These are phyloP conservation scores for Chymomyza amoena DNA, from an alignment of 2,888 invertebrate genomes.

Conservation along the genomic window DNA sequence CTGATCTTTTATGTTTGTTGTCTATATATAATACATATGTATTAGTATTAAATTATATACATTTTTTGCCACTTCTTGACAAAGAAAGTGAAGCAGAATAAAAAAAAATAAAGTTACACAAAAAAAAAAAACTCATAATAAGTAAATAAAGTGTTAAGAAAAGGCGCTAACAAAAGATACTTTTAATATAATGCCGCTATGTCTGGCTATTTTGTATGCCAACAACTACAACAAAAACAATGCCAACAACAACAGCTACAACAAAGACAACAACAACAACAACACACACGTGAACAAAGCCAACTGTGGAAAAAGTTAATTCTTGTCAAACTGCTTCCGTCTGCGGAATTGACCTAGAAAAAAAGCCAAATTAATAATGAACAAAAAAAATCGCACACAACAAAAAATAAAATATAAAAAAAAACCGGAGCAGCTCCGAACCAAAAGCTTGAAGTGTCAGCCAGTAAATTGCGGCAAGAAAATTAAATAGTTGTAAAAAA, in stretches of 20 bases:
- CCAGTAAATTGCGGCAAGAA: constrained; percentile 35
- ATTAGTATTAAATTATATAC: neutral
- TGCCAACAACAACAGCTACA: neutral
- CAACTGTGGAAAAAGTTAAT: constrained; percentile 58
- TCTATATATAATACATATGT: neutral
- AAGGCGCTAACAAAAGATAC: constrained; percentile 58
- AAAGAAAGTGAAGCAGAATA: constrained; percentile 49
- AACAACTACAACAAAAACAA: neutral
- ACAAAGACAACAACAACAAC: neutral
- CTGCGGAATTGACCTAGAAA: constrained; percentile 66
- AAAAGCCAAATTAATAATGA: constrained; percentile 33
- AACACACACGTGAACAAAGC: constrained; percentile 4
- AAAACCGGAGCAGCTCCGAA: constrained; percentile 30
- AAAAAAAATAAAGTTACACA: constrained; percentile 8
- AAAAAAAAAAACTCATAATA: constrained; percentile 41
- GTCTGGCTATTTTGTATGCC: constrained; percentile 9
- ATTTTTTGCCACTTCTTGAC: constrained; percentile 32
- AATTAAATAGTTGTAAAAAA: constrained; percentile 46
- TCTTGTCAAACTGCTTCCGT: constrained; percentile 67
- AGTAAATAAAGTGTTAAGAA: constrained; percentile 67
- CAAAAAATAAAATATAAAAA: constrained; percentile 6
- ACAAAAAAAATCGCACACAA: constrained; percentile 49
- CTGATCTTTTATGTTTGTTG: neutral
- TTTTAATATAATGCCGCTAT: constrained; percentile 8
- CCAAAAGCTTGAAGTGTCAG: constrained; percentile 54